Evolutionary conservation across 1,140 invertebrate genomes (phyloP).

Genomic region (Zaprionus vittiger): DNA sequence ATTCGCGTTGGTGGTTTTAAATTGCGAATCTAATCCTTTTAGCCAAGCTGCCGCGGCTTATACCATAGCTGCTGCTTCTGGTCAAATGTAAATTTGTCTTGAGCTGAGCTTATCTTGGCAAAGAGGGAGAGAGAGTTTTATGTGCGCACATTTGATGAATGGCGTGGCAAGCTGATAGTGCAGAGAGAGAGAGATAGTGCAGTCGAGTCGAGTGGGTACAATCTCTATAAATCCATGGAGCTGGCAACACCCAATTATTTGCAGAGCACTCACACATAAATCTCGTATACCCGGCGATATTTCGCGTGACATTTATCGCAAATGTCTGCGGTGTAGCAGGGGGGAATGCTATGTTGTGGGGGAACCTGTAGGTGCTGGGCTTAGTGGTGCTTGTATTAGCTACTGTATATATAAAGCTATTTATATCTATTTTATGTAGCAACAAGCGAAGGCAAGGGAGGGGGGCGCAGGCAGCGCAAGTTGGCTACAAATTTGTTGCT

Average conservation of each 20-base stretch:
- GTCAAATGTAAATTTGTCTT: conserved; percentile 61
- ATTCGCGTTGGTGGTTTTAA: conserved; percentile 26
- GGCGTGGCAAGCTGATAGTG: conserved; percentile 10
- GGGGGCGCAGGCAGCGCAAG: conserved; percentile 3
- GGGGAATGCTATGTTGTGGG: too few relatives aligned
- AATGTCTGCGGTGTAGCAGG: conserved; percentile 34
- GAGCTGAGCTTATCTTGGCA: conserved; percentile 18
- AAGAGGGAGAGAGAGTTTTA: not conserved
- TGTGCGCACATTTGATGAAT: conserved; percentile 51
- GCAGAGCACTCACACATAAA: conserved; percentile 41
- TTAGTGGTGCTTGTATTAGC: not conserved
- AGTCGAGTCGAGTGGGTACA: not conserved
- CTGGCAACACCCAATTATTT: conserved; percentile 50
- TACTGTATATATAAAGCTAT: conserved; percentile 40
- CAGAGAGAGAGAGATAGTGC: conserved; percentile 18
- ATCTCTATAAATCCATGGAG: conserved; percentile 33
- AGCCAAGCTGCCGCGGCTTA: conserved; percentile 5
- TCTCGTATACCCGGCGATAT: conserved; percentile 35
- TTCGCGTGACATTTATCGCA: conserved; percentile 52
- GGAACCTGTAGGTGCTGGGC: too few relatives aligned
- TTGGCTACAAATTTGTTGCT: conserved; percentile 45
- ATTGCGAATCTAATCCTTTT: conserved; percentile 57
- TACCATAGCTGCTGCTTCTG: conserved; percentile 25
- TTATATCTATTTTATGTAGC: conserved; percentile 53
- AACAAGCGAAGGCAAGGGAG: not conserved